Evolutionary conservation across 2,797 vertebrate genomes (phyloP), one percentile per base, ranked within the genome.

Genomic region (Necrosyrtes monachus): DNA sequence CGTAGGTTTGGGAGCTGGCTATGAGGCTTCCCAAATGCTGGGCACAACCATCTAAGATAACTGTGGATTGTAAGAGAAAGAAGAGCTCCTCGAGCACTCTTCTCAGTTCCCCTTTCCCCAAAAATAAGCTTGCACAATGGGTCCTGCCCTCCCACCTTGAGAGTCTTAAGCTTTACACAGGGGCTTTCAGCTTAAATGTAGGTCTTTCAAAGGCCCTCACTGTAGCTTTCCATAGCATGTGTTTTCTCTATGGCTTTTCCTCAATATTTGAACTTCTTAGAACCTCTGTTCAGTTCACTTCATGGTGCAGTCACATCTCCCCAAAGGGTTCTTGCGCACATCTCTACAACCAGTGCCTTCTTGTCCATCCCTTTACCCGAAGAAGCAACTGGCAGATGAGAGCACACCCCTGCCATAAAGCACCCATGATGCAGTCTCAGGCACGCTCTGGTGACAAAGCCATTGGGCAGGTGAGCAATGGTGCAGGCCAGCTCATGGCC

Each of bases 371-470:
- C n/a, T 64, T 51, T 27, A 9, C 13, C 41, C 2, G 2, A 57
- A 75, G 69, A 8, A 80, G 54, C 41, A 57, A 53, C 65, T n/a
- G 39, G 19, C 11, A 31, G 39, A 11, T 31, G 67, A 53, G 18
- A 78, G 70, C 60, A 17, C 24, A 50, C 4, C 77, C 33, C 35
- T 80, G 51, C 63, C 51, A 7, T 23, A 12, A 69, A 35, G 43
- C 33, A 30, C 43, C 13, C 6, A 0, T 3, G 53, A 6, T 33
- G 35, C 54, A 39, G 31, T 14, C 63, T 62, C 43, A 11, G 56
- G 8, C 23, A 30, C 0, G 0, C 18, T 48, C 24, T 35, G 51
- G 50, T 50, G 46, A 17, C 69, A 75, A 37, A 37, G 17, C 65
- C 48, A 10, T 28, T 18, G 64, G 45, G 28, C 45, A 72, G 50